Evolutionary conservation across 2,113 vertebrate species (phyloP).

Genomic region (Pantherophis guttatus): DNA sequence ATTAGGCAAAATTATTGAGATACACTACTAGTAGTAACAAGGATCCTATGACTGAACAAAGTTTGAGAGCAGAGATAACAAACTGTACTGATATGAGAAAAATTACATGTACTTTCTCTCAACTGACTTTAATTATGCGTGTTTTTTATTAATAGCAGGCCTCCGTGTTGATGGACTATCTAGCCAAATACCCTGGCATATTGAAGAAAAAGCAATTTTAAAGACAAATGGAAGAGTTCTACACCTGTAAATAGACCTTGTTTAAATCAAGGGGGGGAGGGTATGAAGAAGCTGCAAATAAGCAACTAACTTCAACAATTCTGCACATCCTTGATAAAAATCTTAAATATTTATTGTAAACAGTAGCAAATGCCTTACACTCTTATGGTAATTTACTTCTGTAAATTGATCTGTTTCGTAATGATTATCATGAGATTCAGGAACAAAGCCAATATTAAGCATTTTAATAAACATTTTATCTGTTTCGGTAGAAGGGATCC

Average conservation of each 20-base stretch:
- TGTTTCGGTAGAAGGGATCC: not conserved
- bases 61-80: not conserved
- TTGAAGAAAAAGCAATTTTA: constrained; percentile 49
- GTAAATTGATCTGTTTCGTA: not conserved
- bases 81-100: constrained; percentile 35
- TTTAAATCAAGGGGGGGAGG: constrained; percentile 23
- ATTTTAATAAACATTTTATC: not conserved
- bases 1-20: not conserved
- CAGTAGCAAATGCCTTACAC: not conserved
- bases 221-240: constrained; percentile 35
- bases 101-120: constrained; percentile 28
- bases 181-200: constrained; percentile 28
- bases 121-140: constrained; percentile 37
- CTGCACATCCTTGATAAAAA: not conserved
- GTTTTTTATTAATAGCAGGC: constrained; percentile 41
- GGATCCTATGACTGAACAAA: not conserved
- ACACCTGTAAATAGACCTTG: not conserved
- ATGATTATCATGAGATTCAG: not conserved
- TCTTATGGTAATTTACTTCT: constrained; percentile 11
- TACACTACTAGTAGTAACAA: not conserved
- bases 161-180: constrained; percentile 31
- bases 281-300: not conserved
- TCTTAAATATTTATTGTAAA: constrained; percentile 46
- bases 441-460: not conserved
- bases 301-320: fast-evolving